Base-by-base conservation (phyloP, 2,797 vertebrate genomes). In the Lacerta agilis region DNA sequence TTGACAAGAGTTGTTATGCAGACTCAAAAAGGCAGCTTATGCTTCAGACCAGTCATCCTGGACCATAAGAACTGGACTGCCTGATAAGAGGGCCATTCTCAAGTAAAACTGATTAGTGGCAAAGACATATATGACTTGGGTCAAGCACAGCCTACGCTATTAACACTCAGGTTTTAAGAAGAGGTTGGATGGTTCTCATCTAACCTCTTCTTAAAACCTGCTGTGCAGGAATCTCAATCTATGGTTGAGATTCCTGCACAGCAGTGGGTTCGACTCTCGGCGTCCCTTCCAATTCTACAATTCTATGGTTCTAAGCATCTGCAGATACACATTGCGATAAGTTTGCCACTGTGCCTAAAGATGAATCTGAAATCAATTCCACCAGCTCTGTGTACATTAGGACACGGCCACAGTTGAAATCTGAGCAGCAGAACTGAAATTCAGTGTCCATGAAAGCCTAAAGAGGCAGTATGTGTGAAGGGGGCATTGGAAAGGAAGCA, bases 401-500 rank as follows among this genome's bases (percentile, higher is more conserved):
- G 61, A 77, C 25, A 41, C 29, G 8, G 58, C 17, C 36, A 7
- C 9, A 7, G 61, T 3, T 66, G 20, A 85, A 45, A 66, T 27
- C 8, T 33, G 41, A 45, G 38, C 13, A n/a, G 36, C 11, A n/a
- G 17, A 20, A 20, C 23, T 15, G 8, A 77, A 18, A 64, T 71
- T 0, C 0, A 7, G 15, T 83, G 58, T 80, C 0, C 0, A 15
- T 20, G 55, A n/a, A 11, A 87, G 87, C 67, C 89, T 82, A 29
- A 77, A 25, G 79, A 0, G 4, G 4, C 61, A 89, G 1, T 0
- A 29, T 8, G 33, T 85, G 75, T 67, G 43, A 72, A 0, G 61
- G 75, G 76, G 6, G 43, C 45, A 55, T 3, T 17, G n/a, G 29
- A n/a, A 18, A 10, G 29, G 27, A 8, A 17, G 77, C 27, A 15